Base-by-base conservation (phyloP, 2,797 vertebrate species). In the Amblyopsis hoosieri region DNA sequence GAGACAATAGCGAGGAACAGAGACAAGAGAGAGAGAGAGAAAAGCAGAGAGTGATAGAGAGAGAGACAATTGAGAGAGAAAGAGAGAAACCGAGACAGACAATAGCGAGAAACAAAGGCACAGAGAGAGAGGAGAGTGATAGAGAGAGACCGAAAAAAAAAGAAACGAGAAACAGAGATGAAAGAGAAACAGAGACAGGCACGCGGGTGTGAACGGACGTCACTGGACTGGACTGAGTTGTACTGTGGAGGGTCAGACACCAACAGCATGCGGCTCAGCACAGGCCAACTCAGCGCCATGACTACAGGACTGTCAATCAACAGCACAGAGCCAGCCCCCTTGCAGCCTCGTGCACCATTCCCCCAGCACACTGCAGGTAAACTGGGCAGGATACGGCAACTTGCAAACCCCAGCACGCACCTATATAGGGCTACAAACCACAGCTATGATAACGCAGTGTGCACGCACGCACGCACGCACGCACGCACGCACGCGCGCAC, bases 241-340 rank as follows among this genome's bases (percentile, higher is more conserved):
- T 58, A 59, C 23, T 61, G 33, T 46, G 56, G 54, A 3, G 23
- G 23, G 23, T 73, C 1, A 9, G 56, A 66, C 57, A 57, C 56
- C 3, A 60, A 64, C 64, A 53, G 60, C 73, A 75, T 63, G 71
- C 76, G 68, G 75, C 68, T 70, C 12, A 84, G 61, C 47, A 59
- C 31, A 31, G 56, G 42, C 69, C 51, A 69, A 62, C 55, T 63
- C 45, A 60, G 72, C 74, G 53, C 3, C 58, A 72, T 78, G 77
- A 72, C 74, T 68, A 66, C 57, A 47, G 69, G 67, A 78, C 75
- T 82, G 86, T 87, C 86, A 83, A 84, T 90, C 87, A 90, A 84
- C 80, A 87, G 57, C 60, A 64, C 33, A 55, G 46, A 64, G 67
- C 80, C 37, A 1, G 64, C 79, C 75, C 76, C 54, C 68, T 73